Evolutionary conservation across 2,888 invertebrate genomes (phyloP).

Genomic region (Microctonus brassicae): DNA sequence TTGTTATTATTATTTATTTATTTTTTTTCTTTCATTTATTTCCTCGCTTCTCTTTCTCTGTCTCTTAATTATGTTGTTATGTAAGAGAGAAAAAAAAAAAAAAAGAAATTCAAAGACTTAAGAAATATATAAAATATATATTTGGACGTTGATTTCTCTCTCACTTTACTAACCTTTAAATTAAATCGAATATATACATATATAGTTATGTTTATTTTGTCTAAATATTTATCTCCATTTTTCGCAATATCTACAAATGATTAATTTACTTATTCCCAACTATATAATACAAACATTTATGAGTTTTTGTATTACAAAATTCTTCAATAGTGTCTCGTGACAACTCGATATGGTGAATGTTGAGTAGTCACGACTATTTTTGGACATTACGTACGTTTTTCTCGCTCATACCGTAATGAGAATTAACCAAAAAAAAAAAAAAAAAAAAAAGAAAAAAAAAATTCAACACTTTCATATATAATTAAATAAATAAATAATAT

Average conservation of each 20-base stretch:
- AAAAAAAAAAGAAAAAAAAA: no score
- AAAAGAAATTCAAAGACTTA: constrained; percentile 37
- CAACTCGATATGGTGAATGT: constrained; percentile 13
- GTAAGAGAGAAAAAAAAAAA: no score
- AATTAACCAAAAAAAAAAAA: neutral
- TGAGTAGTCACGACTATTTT: constrained; percentile 29
- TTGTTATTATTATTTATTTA: no score
- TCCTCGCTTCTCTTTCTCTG: neutral
- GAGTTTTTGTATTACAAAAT: neutral
- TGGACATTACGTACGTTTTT: constrained; percentile 28
- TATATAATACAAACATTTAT: neutral
- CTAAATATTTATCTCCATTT: neutral
- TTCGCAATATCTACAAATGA: neutral
- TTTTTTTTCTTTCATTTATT: no score
- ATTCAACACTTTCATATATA: no score
- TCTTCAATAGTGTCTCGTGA: neutral
- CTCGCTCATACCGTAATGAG: constrained; percentile 3
- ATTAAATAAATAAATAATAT: no score
- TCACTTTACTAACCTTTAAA: neutral
- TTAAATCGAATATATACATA: neutral
- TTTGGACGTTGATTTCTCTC: neutral
- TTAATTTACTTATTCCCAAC: neutral
- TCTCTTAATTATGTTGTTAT: constrained; percentile 35
- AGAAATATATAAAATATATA: constrained; percentile 43
- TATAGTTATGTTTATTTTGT: neutral